A percentile compares a stretch with the other conserved stretches of the same genome.
Evolutionary conservation across 2,797 vertebrate genomes (phyloP).

Genomic region (Rhynchotus rufescens): DNA sequence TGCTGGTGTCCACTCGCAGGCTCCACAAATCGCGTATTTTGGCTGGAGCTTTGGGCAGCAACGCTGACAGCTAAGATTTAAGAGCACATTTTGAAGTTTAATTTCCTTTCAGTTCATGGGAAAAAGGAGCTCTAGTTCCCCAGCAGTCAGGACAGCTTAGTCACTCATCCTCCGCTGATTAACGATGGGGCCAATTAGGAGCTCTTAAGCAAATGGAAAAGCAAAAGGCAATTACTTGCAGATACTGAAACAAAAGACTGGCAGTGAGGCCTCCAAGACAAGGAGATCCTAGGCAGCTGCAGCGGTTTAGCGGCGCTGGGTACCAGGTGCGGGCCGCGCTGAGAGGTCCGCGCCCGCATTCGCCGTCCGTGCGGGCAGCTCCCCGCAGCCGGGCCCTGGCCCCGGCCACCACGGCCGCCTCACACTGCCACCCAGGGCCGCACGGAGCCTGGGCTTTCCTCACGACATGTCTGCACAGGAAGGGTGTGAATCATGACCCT

Average conservation of each 20-base stretch:
- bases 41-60: background rate
- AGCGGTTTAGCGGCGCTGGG: background rate
- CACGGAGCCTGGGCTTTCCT: background rate
- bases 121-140: background rate
- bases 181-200: conserved; percentile 18
- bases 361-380: background rate
- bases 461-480: background rate
- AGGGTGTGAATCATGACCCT: background rate
- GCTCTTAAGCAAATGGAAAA: conserved; percentile 26
- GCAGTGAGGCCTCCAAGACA: background rate
- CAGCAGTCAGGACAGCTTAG: background rate
- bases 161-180: conserved; percentile 61
- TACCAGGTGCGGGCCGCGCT: too few relatives aligned
- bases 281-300: background rate
- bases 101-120: conserved; percentile 61
- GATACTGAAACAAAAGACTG: background rate
- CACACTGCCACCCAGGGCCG: too few relatives aligned
- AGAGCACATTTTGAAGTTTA: conserved; percentile 45
- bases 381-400: background rate
- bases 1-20: fast-evolving
- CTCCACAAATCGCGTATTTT: background rate
- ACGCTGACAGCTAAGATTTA: conserved; percentile 19
- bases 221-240: conserved; percentile 30
- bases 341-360: too few relatives aligned
- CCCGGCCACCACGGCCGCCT: too few relatives aligned